Percentiles rank a stretch among this genome's conserved stretches.
Conservation (phyloP, 2,797 vertebrate species). For the Acipenser ruthenus region DNA sequence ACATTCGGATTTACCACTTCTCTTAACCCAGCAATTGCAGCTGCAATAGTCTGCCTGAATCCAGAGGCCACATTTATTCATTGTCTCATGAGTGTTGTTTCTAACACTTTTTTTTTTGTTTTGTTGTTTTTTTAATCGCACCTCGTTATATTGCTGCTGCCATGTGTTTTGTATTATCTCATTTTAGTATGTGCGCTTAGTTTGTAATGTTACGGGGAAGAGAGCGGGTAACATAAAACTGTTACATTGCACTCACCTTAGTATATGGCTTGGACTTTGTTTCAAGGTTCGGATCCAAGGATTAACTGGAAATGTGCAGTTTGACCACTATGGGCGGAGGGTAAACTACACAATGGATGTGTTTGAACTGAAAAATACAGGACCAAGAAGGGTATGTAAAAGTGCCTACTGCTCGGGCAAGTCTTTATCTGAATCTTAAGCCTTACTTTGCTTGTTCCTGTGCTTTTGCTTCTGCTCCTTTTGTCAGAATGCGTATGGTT, state of each 20-base stretch:
- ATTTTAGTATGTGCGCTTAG: not conserved
- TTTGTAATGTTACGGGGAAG: not conserved
- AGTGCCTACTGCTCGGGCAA: not conserved
- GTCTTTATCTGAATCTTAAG: not conserved
- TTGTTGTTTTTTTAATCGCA: not conserved
- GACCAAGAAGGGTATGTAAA: conserved; percentile 79
- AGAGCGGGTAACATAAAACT: too few relatives aligned
- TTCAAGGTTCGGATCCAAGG: conserved; percentile 91
- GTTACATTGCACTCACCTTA: too few relatives aligned
- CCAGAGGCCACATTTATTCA: too few relatives aligned
- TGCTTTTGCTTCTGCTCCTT: not conserved
- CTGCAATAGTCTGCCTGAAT: too few relatives aligned
- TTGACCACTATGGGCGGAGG: conserved; percentile 92
- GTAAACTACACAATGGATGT: conserved; percentile 97
- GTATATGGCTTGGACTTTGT: conserved; percentile 14
- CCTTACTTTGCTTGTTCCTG: not conserved
- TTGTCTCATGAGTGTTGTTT: too few relatives aligned
- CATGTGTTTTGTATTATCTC: not conserved
- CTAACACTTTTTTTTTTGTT: not conserved
- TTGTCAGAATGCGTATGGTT: not conserved
- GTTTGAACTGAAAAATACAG: conserved; percentile 88
- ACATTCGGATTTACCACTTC: too few relatives aligned
- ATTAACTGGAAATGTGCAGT: conserved; percentile 93
- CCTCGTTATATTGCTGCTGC: not conserved
- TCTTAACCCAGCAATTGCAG: too few relatives aligned